Conservation (phyloP, 2,888 invertebrate species). For the Cosmorhoe ocellata region DNA sequence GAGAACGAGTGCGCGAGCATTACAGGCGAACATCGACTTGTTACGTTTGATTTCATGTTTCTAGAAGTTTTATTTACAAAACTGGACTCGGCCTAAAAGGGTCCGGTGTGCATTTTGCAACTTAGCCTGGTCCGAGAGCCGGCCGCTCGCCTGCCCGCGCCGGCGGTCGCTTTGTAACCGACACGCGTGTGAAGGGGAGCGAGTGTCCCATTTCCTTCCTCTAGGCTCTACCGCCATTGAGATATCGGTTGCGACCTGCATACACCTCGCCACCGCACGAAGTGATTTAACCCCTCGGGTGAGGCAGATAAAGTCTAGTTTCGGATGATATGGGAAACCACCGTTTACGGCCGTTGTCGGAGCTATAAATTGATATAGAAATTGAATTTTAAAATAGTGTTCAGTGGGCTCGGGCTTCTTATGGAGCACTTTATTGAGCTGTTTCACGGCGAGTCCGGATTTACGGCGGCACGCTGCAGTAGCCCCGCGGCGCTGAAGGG, state of each 20-base stretch:
- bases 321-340: conserved; percentile 4
- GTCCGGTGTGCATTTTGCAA: no score
- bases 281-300: conserved; percentile 12
- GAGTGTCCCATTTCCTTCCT: conserved; percentile 29
- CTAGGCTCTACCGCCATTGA: conserved; percentile 22
- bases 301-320: conserved; percentile 17
- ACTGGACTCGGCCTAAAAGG: no score
- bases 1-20: no score
- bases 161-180: conserved; percentile 15
- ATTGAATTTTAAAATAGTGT: conserved; percentile 33
- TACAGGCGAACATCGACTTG: no score
- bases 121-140: no score
- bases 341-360: conserved; percentile 12
- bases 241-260: conserved; percentile 20
- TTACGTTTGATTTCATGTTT: no score
- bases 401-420: conserved; percentile 17
- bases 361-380: conserved; percentile 31
- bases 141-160: no score
- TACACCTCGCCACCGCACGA: conserved; percentile 5
- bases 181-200: conserved; percentile 16
- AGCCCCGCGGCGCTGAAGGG: conserved; percentile 1
- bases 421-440: conserved; percentile 21
- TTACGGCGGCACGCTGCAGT: conserved; percentile 7
- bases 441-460: conserved; percentile 18
- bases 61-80: no score